Conservation (phyloP, 2,888 invertebrate species). For the Platynereis dumerilii region DNA sequence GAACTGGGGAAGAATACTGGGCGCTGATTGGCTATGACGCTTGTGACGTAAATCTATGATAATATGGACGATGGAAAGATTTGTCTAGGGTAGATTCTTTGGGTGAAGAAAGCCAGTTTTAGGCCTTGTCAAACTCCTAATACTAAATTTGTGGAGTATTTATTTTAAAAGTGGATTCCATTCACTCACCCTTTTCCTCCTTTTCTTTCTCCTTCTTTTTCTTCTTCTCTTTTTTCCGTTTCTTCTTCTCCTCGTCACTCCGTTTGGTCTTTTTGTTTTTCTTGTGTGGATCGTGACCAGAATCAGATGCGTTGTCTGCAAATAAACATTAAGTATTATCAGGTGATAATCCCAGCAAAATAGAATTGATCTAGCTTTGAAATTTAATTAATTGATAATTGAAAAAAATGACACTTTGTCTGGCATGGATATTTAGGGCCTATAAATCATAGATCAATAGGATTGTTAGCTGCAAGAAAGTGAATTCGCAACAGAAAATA, state of each 20-base stretch:
- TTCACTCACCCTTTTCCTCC: conserved; percentile 16
- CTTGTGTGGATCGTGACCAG: conserved; percentile 39
- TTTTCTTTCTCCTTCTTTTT: conserved; percentile 68
- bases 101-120: no score
- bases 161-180: no score
- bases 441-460: background rate
- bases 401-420: background rate
- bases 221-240: conserved; percentile 94
- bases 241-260: conserved; percentile 60
- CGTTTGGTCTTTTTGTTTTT: conserved; percentile 45
- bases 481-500: background rate
- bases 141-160: no score
- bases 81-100: no score
- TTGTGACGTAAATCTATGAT: no score
- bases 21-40: no score
- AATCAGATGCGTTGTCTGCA: conserved; percentile 39
- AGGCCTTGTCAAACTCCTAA: no score
- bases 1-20: no score
- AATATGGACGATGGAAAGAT: no score
- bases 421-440: background rate
- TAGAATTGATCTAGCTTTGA: background rate
- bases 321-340: conserved; percentile 4
- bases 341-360: background rate
- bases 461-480: no score
- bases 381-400: background rate